These are phyloP conservation scores for Coregonus sp. DNA, from an alignment of 2,797 vertebrate species.

Conservation along the genomic window DNA sequence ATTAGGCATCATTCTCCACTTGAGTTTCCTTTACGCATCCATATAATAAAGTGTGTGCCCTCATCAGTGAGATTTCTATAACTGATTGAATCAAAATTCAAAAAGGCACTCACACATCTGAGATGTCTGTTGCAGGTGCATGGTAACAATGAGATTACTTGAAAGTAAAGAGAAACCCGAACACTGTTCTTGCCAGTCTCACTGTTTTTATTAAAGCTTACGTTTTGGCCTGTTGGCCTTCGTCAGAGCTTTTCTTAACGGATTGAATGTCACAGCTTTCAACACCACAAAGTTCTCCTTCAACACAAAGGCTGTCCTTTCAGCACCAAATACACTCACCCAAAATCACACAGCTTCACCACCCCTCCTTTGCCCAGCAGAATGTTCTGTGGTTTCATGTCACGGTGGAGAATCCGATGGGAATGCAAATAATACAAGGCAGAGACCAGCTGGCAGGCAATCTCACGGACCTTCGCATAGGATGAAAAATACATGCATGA, in stretches of 20 bases:
- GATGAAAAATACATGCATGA: not conserved
- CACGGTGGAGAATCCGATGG: conserved; percentile 94
- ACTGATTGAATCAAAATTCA: not conserved
- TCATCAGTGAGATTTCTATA: not conserved
- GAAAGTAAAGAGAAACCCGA: too few relatives aligned
- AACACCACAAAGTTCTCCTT: not conserved
- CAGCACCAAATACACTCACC: conserved; percentile 72
- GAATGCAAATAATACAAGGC: conserved; percentile 96
- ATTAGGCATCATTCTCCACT: not conserved
- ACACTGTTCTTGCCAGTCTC: not conserved
- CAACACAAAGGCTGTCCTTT: not conserved
- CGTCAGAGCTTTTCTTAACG: too few relatives aligned
- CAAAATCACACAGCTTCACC: conserved; percentile 97
- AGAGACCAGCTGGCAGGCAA: conserved; percentile 92
- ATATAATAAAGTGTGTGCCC: not conserved
- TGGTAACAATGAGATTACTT: too few relatives aligned
- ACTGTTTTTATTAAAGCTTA: not conserved
- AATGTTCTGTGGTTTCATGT: conserved; percentile 99
- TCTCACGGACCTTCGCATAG: conserved; percentile 80
- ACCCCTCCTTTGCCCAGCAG: conserved; percentile 88
- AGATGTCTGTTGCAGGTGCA: too few relatives aligned
- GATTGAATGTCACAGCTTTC: too few relatives aligned
- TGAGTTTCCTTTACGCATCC: not conserved
- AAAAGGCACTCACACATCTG: too few relatives aligned
- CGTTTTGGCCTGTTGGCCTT: not conserved